Base-by-base conservation (phyloP, 23 tunicate species). In the Pegea sp. region DNA sequence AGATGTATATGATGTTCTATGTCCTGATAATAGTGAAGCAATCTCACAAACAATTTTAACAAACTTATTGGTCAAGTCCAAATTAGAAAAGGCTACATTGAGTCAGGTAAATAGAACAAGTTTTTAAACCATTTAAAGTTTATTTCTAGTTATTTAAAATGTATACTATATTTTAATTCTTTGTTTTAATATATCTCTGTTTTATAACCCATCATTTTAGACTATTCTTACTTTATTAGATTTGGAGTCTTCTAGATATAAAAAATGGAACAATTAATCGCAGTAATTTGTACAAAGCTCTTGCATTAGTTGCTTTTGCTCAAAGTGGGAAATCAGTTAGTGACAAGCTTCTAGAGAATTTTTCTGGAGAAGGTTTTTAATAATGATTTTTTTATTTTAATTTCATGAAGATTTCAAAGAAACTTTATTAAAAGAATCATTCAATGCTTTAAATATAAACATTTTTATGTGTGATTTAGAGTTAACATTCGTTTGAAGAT, bases 231-330 rank as follows among this genome's bases (percentile, higher is more conserved):
- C n/a, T n/a, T n/a, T n/a, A n/a, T n/a, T n/a, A 80, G 93, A 72
- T 80, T 29, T 84, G 84, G 84, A 76, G 68, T 24, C 43, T 63
- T 22, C 51, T 84, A 6, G 95, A 71, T 13, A 68, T 69, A 54
- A 73, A 68, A 34, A 56, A 49, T 57, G 95, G 84, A 1, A 26
- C 49, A 22, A 65, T 84, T 5, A 67, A 29, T 52, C 33, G 84
- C 25, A 73, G 34, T 46, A 67, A 64, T 34, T 55, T 84, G 1
- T 84, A 73, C 62, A 84, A 84, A 58, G 70, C 84, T 22, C 44
- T 84, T 18, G 84, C 95, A 24, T 48, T 84, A 48, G 66, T 84
- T 27, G 95, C 95, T 5, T 84, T 67, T 50, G 95, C 81, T 7
- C 95, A 84, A 44, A 81, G 74, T 48, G 95, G 84, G 29, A 84